Evolutionary conservation across 1,140 invertebrate genomes (phyloP), one percentile per base, ranked within the genome.

Genomic region (Ips typographus): DNA sequence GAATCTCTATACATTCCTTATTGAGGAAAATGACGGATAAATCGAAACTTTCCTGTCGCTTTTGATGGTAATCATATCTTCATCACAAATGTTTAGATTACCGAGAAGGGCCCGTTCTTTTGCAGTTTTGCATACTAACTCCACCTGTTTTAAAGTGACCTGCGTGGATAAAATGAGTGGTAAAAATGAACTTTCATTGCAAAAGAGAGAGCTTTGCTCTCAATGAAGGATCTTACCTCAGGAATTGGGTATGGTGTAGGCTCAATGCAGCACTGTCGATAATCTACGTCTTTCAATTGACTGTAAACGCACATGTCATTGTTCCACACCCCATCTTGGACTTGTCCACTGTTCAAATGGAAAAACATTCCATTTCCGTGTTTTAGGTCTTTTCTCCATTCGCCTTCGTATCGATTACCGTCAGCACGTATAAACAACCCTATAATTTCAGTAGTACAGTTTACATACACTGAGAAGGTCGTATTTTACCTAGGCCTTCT

Each of bases 401-500:
- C 72, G 1, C 88, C 88, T 78, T 89, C 86, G 72, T 87, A 90
- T 40, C 85, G 80, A 74, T 87, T 87, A 2, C 84, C 84, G 75
- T 87, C 85, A 44, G 73, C 73, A 41, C 68, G 56, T 4, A 77
- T 70, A 37, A 77, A 73, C 57, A 80, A 72, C 43, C 75, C 66
- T 71, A 40, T 5, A 22, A 22, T 22, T 22, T 22, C 22, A 22
- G 22, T 22, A 22, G 22, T 22, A 68, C 5, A 47, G n/a, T 47
- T 47, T 47, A n/a, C 22, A 22, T 22, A 22, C 22, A 22, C 22
- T 22, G 22, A 38, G 8, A 49, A 38, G 1, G 2, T 5, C 36
- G 4, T 7, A n/a, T 38, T 8, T 65, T 72, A 73, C 72, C 74
- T 71, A 74, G 49, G 76, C 82, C 79, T 75, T 83, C 76, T 36